These are phyloP conservation scores for Botia kubotai DNA, from an alignment of 2,797 vertebrate species.

Conservation along the genomic window DNA sequence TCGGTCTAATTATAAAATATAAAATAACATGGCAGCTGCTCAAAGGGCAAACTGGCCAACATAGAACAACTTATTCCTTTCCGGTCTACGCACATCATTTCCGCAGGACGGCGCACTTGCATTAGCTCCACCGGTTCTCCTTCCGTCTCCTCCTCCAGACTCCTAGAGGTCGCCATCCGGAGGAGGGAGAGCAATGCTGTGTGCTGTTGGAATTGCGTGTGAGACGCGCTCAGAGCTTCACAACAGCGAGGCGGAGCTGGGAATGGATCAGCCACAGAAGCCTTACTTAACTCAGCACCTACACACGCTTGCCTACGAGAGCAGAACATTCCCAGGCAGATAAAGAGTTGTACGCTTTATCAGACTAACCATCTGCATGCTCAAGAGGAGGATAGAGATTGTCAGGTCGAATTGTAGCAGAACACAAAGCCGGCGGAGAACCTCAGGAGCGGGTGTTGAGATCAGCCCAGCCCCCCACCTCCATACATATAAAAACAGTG, in stretches of 20 bases:
- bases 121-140: too few relatives aligned
- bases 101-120: slow-evolving; percentile 10
- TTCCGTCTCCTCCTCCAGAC: slow-evolving; percentile 45
- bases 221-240: slow-evolving; percentile 25
- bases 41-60: not conserved
- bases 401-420: slow-evolving; percentile 36
- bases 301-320: slow-evolving; percentile 25
- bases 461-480: slow-evolving; percentile 70
- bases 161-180: slow-evolving; percentile 53
- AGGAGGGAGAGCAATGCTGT: not conserved
- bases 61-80: not conserved
- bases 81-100: not conserved
- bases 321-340: slow-evolving; percentile 44
- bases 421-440: slow-evolving; percentile 65
- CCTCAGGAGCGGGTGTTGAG: slow-evolving; percentile 54
- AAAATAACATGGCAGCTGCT: not conserved
- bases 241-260: slow-evolving; percentile 60
- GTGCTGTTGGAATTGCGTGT: slow-evolving; percentile 24
- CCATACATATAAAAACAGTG: slow-evolving; percentile 55
- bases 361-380: slow-evolving; percentile 28
- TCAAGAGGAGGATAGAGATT: not conserved
- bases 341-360: not conserved
- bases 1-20: too few relatives aligned
- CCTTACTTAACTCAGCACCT: slow-evolving; percentile 15
- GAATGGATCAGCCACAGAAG: slow-evolving; percentile 31